A percentile compares a stretch with the other conserved stretches of the same genome.
These are phyloP conservation scores for Alethe castanea DNA, from an alignment of 2,113 vertebrate genomes.

Conservation along the genomic window DNA sequence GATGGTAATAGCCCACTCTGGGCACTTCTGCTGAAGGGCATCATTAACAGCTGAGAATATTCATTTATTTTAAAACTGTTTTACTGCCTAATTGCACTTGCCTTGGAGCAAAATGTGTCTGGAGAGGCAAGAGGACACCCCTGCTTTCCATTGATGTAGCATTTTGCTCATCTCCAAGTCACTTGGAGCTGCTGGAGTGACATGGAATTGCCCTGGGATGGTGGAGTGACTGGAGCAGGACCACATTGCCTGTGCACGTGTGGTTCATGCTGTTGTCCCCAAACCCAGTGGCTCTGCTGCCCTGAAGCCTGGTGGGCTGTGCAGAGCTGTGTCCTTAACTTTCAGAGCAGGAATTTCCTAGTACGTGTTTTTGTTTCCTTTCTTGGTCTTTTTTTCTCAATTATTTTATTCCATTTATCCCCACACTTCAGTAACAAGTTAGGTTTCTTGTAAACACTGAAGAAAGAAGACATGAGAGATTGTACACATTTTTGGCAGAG, in stretches of 20 bases:
- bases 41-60: neutral
- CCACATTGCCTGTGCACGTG: accelerated
- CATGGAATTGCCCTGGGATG: accelerated
- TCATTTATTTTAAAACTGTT: neutral
- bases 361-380: neutral
- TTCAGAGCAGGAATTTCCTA: neutral
- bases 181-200: neutral
- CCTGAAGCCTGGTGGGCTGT: neutral
- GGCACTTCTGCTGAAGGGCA: neutral
- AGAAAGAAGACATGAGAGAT: neutral
- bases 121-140: neutral
- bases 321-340: neutral
- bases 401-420: neutral
- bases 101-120: neutral
- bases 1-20: accelerated
- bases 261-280: neutral
- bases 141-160: accelerated
- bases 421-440: neutral
- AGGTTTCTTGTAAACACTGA: neutral
- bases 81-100: neutral
- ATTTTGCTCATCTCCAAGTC: neutral
- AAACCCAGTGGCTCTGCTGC: neutral
- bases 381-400: accelerated
- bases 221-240: neutral
- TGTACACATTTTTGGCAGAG: neutral